A percentile compares a stretch with the other conserved stretches of the same genome.
These are phyloP conservation scores for Yponomeuta plumbellus DNA, from an alignment of 2,888 invertebrate species.

Conservation along the genomic window DNA sequence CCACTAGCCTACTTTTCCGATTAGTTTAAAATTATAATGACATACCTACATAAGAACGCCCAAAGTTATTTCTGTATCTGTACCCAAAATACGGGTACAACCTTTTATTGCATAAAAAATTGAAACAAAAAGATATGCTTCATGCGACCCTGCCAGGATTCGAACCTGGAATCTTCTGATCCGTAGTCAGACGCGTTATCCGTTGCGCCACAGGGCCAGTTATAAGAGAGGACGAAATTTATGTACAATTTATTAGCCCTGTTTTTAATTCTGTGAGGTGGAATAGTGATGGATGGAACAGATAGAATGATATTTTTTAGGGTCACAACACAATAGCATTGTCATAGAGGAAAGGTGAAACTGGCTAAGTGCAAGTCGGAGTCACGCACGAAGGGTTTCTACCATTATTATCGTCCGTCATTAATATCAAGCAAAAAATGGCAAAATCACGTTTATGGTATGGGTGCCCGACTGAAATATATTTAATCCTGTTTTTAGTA, in stretches of 20 bases:
- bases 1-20: background rate
- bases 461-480: no score
- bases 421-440: no score
- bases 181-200: constrained; percentile 80
- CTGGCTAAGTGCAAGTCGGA: no score
- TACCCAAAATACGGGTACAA: background rate
- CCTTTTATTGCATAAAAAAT: constrained; percentile 8
- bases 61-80: no score
- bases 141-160: constrained; percentile 69
- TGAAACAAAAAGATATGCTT: background rate
- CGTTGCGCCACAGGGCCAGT: constrained; percentile 58
- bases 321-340: no score
- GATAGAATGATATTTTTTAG: no score
- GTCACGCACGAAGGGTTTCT: no score
- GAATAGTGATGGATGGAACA: no score
- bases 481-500: no score
- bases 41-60: background rate
- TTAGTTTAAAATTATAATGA: background rate
- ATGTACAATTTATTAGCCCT: background rate
- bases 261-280: background rate
- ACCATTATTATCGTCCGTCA: no score
- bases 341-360: no score
- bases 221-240: constrained; percentile 9
- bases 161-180: constrained; percentile 82
- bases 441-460: no score